Base-by-base conservation (phyloP, 2,113 vertebrate species). In the Geococcyx californianus region DNA sequence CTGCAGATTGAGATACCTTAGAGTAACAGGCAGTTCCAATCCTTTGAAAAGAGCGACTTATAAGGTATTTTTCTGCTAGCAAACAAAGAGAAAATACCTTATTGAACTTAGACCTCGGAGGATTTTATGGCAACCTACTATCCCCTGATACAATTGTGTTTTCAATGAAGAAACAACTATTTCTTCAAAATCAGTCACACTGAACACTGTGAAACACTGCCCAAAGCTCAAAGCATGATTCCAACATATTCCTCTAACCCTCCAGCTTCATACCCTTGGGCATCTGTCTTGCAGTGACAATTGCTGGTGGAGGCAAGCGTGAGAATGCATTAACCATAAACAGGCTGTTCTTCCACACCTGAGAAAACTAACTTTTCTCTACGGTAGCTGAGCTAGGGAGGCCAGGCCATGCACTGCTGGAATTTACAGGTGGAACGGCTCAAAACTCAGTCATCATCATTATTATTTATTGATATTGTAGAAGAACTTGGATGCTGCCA, bases 151-250 rank as follows among this genome's bases (percentile, higher is more conserved):
- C 51, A 91, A 55, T 7, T 59, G 68, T 89, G 84, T 84, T 95
- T 91, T 60, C 75, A 86, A 45, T 18, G 84, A 94, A 80, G 59
- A 84, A 95, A 87, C 73, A 94, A 86, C 80, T 80, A 42, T 52
- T 94, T 90, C 59, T 80, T 94, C 28, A 56, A 77, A 86, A 66
- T 76, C 73, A 44, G 68, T 74, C 59, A 67, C 29, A 45, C 58
- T 58, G 52, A 62, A 58, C 40, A 69, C 23, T 24, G 72, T 84
- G 84, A 80, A 95, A 69, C n/a, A 31, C 36, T 73, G 36, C 63
- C 9, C 19, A 76, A 80, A 95, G 51, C 80, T 86, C 76, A 25
- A 82, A 77, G 42, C 70, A 51, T 16, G 42, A 70, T 70, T 77
- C 85, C 75, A 69, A 13, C 52, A 42, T 17, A 59, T 23, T 88